Percentiles rank a stretch among this genome's conserved stretches.
Evolutionary conservation across 35 echinoderm and acorn worm species (phyloP).

Genomic region (Holothuria glaberrima): DNA sequence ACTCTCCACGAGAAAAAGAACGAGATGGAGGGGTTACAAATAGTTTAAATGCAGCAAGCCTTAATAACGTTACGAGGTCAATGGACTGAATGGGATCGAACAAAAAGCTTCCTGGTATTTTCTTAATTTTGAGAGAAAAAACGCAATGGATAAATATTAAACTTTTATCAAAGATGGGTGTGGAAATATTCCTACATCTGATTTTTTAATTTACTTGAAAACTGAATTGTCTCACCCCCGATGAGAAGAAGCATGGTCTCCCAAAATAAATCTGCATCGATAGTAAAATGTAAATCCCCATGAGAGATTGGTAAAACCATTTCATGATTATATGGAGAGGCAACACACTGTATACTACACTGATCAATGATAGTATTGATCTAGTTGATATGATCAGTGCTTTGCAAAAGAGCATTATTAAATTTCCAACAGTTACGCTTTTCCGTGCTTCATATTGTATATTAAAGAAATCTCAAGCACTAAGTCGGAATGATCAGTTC

Average conservation of each 20-base stretch:
- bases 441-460: not conserved
- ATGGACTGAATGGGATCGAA: no score
- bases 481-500: not conserved
- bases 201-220: not conserved
- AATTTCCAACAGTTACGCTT: no score
- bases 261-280: slow-evolving; percentile 9
- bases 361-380: not conserved
- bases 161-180: no score
- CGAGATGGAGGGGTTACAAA: no score
- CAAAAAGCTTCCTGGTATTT: no score
- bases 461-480: not conserved
- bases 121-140: no score
- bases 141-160: no score
- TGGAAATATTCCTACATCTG: no score
- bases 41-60: no score
- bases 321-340: not conserved
- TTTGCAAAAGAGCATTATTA: slow-evolving; percentile 7
- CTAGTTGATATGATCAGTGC: not conserved
- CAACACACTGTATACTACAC: no score
- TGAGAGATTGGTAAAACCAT: not conserved
- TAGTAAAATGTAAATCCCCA: slow-evolving; percentile 7
- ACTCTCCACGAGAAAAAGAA: no score
- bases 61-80: no score
- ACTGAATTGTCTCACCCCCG: not conserved
- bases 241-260: not conserved